These are phyloP conservation scores for Scaptomyza parva DNA, from an alignment of 2,888 invertebrate genomes.

Conservation along the genomic window DNA sequence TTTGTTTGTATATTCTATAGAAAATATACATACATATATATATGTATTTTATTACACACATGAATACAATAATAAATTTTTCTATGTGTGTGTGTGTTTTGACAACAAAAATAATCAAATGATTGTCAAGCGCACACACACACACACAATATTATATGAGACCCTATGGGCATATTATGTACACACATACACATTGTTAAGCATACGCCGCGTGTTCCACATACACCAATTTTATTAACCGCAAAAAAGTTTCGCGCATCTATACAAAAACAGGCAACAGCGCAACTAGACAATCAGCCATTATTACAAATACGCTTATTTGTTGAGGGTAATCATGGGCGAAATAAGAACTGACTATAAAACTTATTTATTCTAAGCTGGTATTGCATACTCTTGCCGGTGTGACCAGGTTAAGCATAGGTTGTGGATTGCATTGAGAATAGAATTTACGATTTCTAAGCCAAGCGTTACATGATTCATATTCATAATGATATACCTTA, in stretches of 20 bases:
- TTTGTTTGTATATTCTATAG: neutral
- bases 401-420: neutral
- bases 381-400: neutral
- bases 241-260: slow-evolving; percentile 50
- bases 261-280: neutral
- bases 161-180: slow-evolving; percentile 60
- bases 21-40: neutral
- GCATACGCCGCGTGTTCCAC: slow-evolving; percentile 33
- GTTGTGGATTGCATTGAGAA: neutral
- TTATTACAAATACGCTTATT: slow-evolving; percentile 27
- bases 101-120: slow-evolving; percentile 54
- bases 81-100: slow-evolving; percentile 1
- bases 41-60: slow-evolving; percentile 26
- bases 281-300: slow-evolving; percentile 12
- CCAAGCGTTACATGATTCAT: neutral
- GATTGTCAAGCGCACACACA: slow-evolving; percentile 65
- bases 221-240: slow-evolving; percentile 64
- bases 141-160: slow-evolving; percentile 36
- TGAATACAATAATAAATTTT: slow-evolving; percentile 2
- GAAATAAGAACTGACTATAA: slow-evolving; percentile 7
- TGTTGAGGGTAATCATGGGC: slow-evolving; percentile 46
- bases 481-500: neutral
- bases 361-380: neutral
- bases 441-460: no score
- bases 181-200: slow-evolving; percentile 24